Percentiles rank a stretch among this genome's conserved stretches.
Evolutionary conservation across 2,113 vertebrate species (phyloP).

Genomic region (Anser cygnoides): DNA sequence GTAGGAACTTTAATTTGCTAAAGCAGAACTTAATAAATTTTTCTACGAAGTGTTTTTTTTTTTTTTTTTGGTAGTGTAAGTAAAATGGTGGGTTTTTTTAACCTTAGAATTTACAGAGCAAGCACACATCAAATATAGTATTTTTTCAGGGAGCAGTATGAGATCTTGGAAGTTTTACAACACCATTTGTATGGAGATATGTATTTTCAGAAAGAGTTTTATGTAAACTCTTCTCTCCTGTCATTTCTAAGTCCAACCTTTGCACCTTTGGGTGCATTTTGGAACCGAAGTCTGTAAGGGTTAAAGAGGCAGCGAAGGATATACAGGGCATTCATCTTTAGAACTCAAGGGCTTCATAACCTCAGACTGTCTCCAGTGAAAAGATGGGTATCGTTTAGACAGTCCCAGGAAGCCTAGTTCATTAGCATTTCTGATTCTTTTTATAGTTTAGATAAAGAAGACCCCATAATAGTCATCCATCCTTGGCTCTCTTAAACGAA

Average conservation of each 20-base stretch:
- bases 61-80: not conserved
- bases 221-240: not conserved
- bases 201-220: too few relatives aligned
- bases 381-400: too few relatives aligned
- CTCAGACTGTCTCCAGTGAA: not conserved
- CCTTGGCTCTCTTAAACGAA: not conserved
- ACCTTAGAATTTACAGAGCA: not conserved
- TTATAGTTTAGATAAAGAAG: not conserved
- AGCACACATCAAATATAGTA: not conserved
- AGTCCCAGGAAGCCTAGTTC: not conserved
- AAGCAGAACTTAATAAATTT: not conserved
- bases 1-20: not conserved
- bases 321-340: not conserved
- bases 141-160: not conserved
- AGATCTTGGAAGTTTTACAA: not conserved
- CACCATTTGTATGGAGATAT: too few relatives aligned
- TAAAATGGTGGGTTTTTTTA: not conserved
- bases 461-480: fast-evolving
- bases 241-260: not conserved
- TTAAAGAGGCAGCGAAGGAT: not conserved
- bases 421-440: not conserved
- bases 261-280: not conserved
- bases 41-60: not conserved
- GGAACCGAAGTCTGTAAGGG: not conserved
- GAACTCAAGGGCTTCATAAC: not conserved